Percentiles rank a stretch among this genome's conserved stretches.
phyloP scores from a whole-genome alignment of 2,113 vertebrate genomes.

The Epinephelus fuscoguttatus region DNA sequence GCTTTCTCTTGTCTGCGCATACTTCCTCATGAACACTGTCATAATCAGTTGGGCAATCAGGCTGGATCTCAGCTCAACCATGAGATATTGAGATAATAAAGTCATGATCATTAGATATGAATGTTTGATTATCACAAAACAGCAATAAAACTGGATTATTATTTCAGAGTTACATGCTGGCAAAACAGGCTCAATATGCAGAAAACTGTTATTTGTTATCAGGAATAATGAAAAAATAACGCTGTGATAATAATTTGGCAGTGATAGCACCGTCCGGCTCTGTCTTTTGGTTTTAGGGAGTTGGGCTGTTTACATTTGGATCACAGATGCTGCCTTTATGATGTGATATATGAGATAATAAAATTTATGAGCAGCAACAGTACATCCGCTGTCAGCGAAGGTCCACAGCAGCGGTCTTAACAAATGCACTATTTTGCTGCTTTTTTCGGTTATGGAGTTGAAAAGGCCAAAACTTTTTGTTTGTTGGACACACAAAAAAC shows the following conservation, averaged over 20 bases:
- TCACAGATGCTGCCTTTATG: conserved; percentile 8
- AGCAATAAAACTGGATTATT: conserved; percentile 17
- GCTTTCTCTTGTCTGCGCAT: background rate
- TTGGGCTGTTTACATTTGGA: conserved; percentile 1
- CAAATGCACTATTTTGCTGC: no score
- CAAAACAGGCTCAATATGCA: conserved; percentile 2
- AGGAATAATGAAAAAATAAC: conserved; percentile 21
- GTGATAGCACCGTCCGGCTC: background rate
- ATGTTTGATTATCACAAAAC: conserved; percentile 18
- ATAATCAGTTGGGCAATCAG: background rate
- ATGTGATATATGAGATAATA: background rate
- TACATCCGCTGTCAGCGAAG: background rate
- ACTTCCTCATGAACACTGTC: background rate
- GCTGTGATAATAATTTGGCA: background rate
- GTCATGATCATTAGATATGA: conserved; percentile 16
- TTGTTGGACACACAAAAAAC: background rate
- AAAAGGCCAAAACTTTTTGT: background rate
- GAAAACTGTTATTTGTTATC: conserved; percentile 2
- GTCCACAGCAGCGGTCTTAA: no score
- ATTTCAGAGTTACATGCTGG: conserved; percentile 3
- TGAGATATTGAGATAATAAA: conserved; percentile 43
- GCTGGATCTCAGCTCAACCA: background rate
- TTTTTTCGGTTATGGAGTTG: background rate
- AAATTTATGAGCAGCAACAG: conserved; percentile 15
- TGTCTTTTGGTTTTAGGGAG: conserved; percentile 1